Evolutionary conservation across 2,797 vertebrate species (phyloP).

Genomic region (Falco berigora): DNA sequence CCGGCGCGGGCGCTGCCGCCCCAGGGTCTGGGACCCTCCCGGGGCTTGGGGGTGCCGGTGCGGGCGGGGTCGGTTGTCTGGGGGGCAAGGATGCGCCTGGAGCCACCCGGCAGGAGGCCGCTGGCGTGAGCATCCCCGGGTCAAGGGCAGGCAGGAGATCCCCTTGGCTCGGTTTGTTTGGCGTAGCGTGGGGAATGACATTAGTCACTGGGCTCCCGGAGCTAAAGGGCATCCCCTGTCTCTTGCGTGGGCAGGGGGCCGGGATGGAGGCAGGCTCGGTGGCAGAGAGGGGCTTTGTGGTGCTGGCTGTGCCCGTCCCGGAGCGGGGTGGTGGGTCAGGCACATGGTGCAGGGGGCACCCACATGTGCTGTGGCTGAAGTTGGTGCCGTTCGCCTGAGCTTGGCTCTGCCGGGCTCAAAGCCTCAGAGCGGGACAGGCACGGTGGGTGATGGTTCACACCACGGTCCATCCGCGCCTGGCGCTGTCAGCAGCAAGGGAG

Average conservation of each 20-base stretch:
- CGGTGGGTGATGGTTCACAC: background rate
- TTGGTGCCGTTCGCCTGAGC: fast-evolving
- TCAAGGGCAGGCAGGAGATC: background rate
- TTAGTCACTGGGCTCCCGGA: background rate
- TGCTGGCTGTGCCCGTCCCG: fast-evolving
- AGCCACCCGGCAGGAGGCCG: background rate
- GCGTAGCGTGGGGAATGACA: background rate
- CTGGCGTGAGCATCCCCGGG: background rate
- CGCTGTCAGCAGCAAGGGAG: background rate
- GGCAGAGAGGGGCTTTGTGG: background rate
- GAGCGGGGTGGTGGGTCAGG: fast-evolving
- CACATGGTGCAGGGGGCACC: background rate
- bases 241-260: background rate
- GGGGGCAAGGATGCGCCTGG: background rate
- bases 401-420: fast-evolving
- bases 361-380: background rate
- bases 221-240: background rate
- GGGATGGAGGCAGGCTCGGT: background rate
- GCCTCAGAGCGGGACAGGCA: fast-evolving
- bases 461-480: fast-evolving
- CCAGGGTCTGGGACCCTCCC: background rate
- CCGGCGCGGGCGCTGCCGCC: background rate
- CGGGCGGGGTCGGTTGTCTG: background rate
- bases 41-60: background rate
- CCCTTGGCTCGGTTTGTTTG: background rate